Base-by-base conservation (phyloP, 2,888 invertebrate species). In the Halocaridina rubra region DNA sequence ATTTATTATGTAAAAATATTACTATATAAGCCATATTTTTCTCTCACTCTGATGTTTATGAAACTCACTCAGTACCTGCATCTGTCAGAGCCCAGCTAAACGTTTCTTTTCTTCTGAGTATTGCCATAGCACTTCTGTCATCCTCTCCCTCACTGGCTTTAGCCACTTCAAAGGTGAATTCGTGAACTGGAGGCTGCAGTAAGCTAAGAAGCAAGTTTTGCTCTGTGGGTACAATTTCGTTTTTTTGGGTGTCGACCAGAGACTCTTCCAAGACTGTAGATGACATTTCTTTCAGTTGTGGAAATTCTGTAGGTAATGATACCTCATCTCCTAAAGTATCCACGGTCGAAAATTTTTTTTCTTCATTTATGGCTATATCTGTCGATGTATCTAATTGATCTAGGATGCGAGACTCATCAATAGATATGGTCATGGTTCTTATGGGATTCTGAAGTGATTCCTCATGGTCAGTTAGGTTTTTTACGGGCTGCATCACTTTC, bases 41-140 rank as follows among this genome's bases (percentile, higher is more conserved):
- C n/a, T n/a, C n/a, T n/a, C n/a, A n/a, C n/a, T n/a, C n/a, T n/a
- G n/a, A n/a, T n/a, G n/a, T n/a, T n/a, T n/a, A n/a, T n/a, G 16
- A 30, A 16, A 22, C 32, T 76, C 64, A 76, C 29, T 67, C 29
- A 24, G 79, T 53, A 22, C 30, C 7, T 19, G 19, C 29, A 46
- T 82, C 78, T 16, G 39, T 24, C 19, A 87, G 76, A 71, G 87
- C 87, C 85, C 85, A 87, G 32, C 87, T 87, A 67, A 82, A 87
- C 19, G 78, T 81, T 57, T 87, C 87, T 59, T 87, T 85, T 57
- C 87, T 79, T 46, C 79, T 80, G 33, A 85, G 80, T 19, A 59
- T 69, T 10, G 39, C 24, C 33, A 69, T 29, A 1, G 72, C 24
- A 33, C 27, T 77, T 0, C 59, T 46, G 19, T n/a, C 30, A 1